A percentile compares a stretch with the other conserved stretches of the same genome.
Conservation (phyloP, 2,797 vertebrate species). For the Dromococcyx pavoninus region DNA sequence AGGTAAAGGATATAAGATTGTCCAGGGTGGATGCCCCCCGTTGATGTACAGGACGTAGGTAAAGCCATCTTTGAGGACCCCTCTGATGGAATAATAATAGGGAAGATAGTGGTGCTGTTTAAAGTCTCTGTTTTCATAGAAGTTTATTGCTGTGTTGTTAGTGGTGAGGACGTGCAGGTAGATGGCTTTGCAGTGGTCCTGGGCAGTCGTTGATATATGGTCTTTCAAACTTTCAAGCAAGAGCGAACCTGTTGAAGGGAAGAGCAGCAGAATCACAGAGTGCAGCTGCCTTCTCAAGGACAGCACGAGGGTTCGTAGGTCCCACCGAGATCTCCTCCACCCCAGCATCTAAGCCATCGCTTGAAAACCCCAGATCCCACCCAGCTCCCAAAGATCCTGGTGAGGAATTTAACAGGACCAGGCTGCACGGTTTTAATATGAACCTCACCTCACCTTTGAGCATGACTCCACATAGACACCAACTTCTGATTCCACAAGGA, state of each 20-base stretch:
- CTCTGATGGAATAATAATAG: slow-evolving; percentile 98
- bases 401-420: not conserved
- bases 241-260: slow-evolving; percentile 85
- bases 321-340: not conserved
- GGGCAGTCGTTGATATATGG: slow-evolving; percentile 94
- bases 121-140: slow-evolving; percentile 99
- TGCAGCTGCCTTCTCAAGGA: not conserved
- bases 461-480: not conserved
- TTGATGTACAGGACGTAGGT: slow-evolving; percentile 99
- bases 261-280: not conserved
- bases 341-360: fast-evolving
- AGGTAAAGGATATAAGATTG: slow-evolving; percentile 97
- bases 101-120: slow-evolving; percentile 98
- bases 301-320: not conserved
- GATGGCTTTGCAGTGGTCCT: slow-evolving; percentile 98
- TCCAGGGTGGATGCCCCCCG: slow-evolving; percentile 97
- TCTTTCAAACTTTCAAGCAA: slow-evolving; percentile 98
- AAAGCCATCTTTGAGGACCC: slow-evolving; percentile 97
- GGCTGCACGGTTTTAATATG: fast-evolving
- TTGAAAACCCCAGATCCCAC: not conserved
- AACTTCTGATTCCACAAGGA: not conserved
- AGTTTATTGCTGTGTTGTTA: slow-evolving; percentile 96
- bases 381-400: not conserved
- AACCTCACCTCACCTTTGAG: not conserved
- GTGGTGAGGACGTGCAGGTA: slow-evolving; percentile 98